Evolutionary conservation across 23 tunicate genomes (phyloP).

Genomic region (Corella eumyota): DNA sequence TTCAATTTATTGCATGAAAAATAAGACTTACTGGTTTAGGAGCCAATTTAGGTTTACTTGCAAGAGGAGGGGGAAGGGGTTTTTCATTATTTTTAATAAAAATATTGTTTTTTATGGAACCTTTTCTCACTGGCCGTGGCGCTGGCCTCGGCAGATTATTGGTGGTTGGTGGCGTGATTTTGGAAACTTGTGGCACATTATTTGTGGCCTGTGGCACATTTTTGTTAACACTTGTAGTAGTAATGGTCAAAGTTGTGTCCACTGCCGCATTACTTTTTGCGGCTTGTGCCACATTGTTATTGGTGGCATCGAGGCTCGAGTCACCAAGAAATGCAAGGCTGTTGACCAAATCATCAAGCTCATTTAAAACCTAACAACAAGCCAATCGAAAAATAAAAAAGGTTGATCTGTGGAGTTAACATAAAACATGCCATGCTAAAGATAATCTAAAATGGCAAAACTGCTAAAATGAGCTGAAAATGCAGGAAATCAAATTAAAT

Average conservation of each 20-base stretch:
- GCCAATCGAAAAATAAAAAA: slow-evolving; percentile 6
- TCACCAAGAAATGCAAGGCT: slow-evolving; percentile 3
- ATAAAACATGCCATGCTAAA: not conserved
- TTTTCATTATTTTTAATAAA: not conserved
- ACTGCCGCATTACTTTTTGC: not conserved
- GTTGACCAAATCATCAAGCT: slow-evolving; percentile 33
- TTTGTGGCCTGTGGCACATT: no score
- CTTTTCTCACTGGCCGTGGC: no score
- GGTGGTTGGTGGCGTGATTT: not conserved
- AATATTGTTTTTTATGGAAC: not conserved
- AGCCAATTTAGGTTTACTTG: slow-evolving; percentile 9
- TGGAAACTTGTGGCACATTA: no score
- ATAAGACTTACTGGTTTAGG: slow-evolving; percentile 4
- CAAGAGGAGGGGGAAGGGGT: slow-evolving; percentile 8
- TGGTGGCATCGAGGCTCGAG: not conserved
- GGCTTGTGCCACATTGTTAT: not conserved
- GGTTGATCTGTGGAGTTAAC: slow-evolving; percentile 7
- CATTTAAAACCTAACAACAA: slow-evolving; percentile 30
- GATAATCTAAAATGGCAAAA: not conserved
- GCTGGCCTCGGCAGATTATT: not conserved
- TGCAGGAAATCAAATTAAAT: no score
- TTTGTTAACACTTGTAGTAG: no score
- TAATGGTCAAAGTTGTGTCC: not conserved
- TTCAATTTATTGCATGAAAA: no score
- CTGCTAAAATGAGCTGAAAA: no score